A percentile compares a stretch with the other conserved stretches of the same genome.
phyloP scores from a whole-genome alignment of 2,113 vertebrate species.

The Fulica atra region DNA sequence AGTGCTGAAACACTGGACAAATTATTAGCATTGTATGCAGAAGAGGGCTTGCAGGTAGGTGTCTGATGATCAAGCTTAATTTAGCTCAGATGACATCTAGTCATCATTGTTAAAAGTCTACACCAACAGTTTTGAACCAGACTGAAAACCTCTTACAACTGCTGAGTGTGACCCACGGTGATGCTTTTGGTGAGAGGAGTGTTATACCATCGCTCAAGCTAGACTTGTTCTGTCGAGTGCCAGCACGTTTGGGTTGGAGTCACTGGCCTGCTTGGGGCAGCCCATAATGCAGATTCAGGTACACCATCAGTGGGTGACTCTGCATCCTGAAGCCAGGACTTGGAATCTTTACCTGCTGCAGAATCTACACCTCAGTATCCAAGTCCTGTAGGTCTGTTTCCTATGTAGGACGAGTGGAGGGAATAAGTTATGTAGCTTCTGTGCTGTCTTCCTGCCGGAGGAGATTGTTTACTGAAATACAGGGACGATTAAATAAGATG shows the following conservation, averaged over 20 bases:
- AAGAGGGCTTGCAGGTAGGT: background rate
- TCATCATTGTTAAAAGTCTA: background rate
- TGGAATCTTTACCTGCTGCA: background rate
- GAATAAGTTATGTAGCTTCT: background rate
- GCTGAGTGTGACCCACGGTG: fast-evolving
- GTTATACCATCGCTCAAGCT: background rate
- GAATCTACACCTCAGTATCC: background rate
- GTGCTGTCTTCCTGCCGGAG: background rate
- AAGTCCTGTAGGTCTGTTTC: background rate
- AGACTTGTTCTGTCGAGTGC: background rate
- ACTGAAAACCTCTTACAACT: background rate
- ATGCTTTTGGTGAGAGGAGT: background rate
- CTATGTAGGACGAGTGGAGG: background rate
- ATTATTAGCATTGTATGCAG: background rate
- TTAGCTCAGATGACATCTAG: background rate
- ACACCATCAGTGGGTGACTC: background rate
- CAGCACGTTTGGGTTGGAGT: background rate
- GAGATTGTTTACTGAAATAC: background rate
- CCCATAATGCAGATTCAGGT: background rate
- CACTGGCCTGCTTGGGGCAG: background rate
- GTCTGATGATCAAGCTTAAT: background rate
- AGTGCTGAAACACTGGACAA: background rate
- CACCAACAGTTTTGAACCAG: background rate
- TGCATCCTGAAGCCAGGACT: background rate
- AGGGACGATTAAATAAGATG: background rate